Evolutionary conservation across 2,888 invertebrate species (phyloP), one percentile per base, ranked within the genome.

Genomic region (Thelaira solivaga): DNA sequence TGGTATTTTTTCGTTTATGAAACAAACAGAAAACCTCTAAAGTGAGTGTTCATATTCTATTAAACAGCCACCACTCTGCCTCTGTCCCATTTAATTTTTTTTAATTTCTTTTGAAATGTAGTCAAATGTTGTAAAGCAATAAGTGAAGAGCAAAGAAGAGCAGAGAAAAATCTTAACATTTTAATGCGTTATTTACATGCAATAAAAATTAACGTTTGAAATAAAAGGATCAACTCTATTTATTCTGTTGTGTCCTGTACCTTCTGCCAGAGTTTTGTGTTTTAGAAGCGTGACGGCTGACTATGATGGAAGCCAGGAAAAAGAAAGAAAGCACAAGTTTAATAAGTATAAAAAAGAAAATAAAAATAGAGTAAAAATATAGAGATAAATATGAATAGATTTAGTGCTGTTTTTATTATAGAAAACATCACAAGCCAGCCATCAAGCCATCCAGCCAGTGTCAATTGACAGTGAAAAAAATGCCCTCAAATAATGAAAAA

Each of bases 121-220:
- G 31, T n/a, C 34, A 71, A 41, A 39, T 49, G 49, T 72, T 55
- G 64, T 47, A 29, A 47, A 57, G 20, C 20, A 31, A 69, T 26
- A 43, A 51, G 59, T 34, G 34, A 34, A 7, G 11, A 26, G 29
- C n/a, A 49, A 22, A 22, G 34, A 10, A 11, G 3, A 2, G 11
- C 16, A 43, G 31, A 39, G 22, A 53, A 65, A 67, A 77, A 73
- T 77, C 68, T 57, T 64, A 62, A 36, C 55, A 72, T 72, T 76
- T 67, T 80, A 80, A 74, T 83, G 83, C 80, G 81, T 81, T 82
- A 84, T 86, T 85, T 85, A 85, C 84, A 82, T 83, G 84, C 83
- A 83, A 85, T 87, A 86, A 84, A 85, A 85, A 84, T 83, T 83
- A 84, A 84, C 82, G 82, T 83, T 83, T 83, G 83, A 84, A 83